phyloP scores from a whole-genome alignment of 1,140 invertebrate genomes.

The Bradysia coprophila region DNA sequence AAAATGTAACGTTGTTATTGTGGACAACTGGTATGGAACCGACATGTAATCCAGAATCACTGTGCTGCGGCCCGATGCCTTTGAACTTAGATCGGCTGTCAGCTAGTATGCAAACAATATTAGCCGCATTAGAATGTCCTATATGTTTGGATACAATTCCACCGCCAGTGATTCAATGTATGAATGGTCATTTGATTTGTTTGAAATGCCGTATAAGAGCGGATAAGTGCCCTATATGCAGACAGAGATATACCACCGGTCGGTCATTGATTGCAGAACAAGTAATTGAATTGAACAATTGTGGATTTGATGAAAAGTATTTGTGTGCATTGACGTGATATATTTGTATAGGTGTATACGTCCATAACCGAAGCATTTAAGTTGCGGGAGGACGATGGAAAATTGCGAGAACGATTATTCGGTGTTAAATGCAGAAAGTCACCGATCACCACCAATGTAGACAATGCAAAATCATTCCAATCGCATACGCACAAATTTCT shows the following conservation, averaged over 20 bases:
- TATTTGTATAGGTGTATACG: slow-evolving; percentile 25
- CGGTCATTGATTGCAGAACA: slow-evolving; percentile 17
- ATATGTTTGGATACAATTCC: slow-evolving; percentile 35
- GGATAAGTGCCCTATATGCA: slow-evolving; percentile 38
- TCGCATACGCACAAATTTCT: slow-evolving; percentile 24
- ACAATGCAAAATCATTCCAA: background rate
- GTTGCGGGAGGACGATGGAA: slow-evolving; percentile 14
- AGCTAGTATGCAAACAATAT: slow-evolving; percentile 26
- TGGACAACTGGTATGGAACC: slow-evolving; percentile 27
- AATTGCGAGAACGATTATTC: slow-evolving; percentile 16
- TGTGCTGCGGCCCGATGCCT: slow-evolving; percentile 31
- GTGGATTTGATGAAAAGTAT: background rate
- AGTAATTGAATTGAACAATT: slow-evolving; percentile 1
- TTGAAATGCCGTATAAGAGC: slow-evolving; percentile 34
- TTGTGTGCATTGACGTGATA: no score
- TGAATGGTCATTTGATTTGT: slow-evolving; percentile 44
- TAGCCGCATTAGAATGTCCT: slow-evolving; percentile 40
- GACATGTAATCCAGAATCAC: slow-evolving; percentile 26
- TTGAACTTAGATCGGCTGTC: slow-evolving; percentile 27
- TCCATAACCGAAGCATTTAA: slow-evolving; percentile 27
- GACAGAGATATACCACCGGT: slow-evolving; percentile 23
- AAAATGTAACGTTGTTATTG: slow-evolving; percentile 22
- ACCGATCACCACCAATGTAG: slow-evolving; percentile 7
- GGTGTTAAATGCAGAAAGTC: slow-evolving; percentile 15
- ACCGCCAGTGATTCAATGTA: slow-evolving; percentile 42